Evolutionary conservation across 2,113 vertebrate species (phyloP).

Genomic region (Phycodurus eques): DNA sequence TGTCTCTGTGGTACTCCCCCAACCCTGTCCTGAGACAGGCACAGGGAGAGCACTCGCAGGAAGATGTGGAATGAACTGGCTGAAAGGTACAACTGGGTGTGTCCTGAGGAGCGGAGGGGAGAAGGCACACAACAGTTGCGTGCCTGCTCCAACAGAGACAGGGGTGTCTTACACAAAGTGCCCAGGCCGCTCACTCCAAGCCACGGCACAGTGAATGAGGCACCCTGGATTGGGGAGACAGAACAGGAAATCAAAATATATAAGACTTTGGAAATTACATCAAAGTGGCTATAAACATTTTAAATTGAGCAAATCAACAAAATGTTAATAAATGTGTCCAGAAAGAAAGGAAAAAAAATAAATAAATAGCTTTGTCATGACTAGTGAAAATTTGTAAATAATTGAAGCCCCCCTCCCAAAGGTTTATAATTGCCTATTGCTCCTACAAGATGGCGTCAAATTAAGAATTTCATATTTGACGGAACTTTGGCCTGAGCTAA

Average conservation of each 20-base stretch:
- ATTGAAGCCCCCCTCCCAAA: too few relatives aligned
- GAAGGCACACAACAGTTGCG: slow-evolving; percentile 78
- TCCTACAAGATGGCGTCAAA: too few relatives aligned
- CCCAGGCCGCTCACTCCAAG: slow-evolving; percentile 84
- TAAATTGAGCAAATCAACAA: not conserved
- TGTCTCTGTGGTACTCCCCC: slow-evolving; percentile 89
- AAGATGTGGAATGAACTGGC: slow-evolving; percentile 92
- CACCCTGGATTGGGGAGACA: slow-evolving; percentile 74
- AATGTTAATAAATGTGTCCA: not conserved
- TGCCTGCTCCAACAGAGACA: slow-evolving; percentile 83
- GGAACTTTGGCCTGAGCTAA: too few relatives aligned
- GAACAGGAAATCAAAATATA: slow-evolving; percentile 8
- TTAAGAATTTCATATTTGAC: too few relatives aligned
- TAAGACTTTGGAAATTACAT: not conserved
- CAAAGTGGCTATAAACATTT: not conserved
- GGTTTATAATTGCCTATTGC: too few relatives aligned
- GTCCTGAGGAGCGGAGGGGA: slow-evolving; percentile 56
- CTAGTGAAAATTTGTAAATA: too few relatives aligned
- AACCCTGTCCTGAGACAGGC: slow-evolving; percentile 78
- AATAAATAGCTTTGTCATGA: too few relatives aligned
- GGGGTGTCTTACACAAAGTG: slow-evolving; percentile 80
- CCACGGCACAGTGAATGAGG: slow-evolving; percentile 86
- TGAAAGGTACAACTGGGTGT: slow-evolving; percentile 80
- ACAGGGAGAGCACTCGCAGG: slow-evolving; percentile 84
- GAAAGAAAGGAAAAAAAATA: not conserved